These are phyloP conservation scores for Drosophila repletoides DNA, from an alignment of 1,140 invertebrate genomes.

Conservation along the genomic window DNA sequence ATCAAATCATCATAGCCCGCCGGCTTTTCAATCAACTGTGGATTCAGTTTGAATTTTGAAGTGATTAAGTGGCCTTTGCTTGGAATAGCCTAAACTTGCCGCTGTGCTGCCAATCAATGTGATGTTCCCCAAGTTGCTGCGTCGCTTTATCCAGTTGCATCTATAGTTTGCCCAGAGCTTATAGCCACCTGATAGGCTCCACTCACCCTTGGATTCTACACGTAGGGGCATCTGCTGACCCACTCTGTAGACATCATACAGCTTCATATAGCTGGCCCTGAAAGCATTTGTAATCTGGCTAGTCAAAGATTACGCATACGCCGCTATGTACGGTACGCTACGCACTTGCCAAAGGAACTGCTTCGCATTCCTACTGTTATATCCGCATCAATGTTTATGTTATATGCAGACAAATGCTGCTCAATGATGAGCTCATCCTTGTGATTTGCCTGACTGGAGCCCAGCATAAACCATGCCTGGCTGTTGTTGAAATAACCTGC, in stretches of 20 bases:
- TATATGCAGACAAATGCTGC: constrained; percentile 40
- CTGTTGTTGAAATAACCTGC: constrained; percentile 59
- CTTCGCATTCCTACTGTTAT: constrained; percentile 54
- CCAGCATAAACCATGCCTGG: constrained; percentile 63
- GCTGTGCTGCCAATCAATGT: constrained; percentile 81
- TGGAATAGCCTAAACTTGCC: constrained; percentile 59
- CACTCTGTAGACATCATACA: constrained; percentile 68
- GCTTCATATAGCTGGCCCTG: constrained; percentile 24
- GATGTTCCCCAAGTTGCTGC: constrained; percentile 83
- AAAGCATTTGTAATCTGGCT: not conserved
- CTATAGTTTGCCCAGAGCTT: constrained; percentile 10
- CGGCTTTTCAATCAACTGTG: constrained; percentile 61
- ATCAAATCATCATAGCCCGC: constrained; percentile 31
- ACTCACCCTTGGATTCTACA: constrained; percentile 52
- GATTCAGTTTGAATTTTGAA: not conserved
- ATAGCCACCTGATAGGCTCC: constrained; percentile 42
- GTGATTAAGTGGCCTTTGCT: not conserved
- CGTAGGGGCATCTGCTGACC: constrained; percentile 22
- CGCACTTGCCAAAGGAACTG: constrained; percentile 1
- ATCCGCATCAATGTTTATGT: constrained; percentile 64
- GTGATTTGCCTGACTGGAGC: constrained; percentile 1
- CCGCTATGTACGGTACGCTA: not conserved
- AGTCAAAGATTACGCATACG: not conserved
- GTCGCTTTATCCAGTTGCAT: constrained; percentile 34
- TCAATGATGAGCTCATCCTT: constrained; percentile 35